Evolutionary conservation across 1,140 invertebrate species (phyloP).

Genomic region (Galleria mellonella): DNA sequence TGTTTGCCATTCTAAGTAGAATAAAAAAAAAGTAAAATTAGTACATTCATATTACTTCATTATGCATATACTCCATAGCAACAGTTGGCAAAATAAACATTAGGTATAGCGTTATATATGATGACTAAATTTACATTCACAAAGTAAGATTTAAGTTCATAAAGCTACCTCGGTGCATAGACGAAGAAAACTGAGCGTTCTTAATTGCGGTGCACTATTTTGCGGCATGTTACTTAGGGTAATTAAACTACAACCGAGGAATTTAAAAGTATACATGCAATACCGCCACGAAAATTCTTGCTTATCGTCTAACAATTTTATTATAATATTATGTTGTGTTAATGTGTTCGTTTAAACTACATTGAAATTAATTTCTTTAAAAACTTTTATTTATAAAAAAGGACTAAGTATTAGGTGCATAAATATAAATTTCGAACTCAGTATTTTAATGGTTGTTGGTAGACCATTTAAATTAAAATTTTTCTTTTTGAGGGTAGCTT

Average conservation of each 20-base stretch:
- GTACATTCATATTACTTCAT: neutral
- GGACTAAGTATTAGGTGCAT: too few relatives aligned
- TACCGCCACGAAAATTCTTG: neutral
- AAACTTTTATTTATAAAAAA: too few relatives aligned
- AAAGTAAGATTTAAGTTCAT: constrained; percentile 19
- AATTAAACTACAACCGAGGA: constrained; percentile 26
- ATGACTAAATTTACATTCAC: constrained; percentile 8
- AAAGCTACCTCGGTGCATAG: constrained; percentile 8
- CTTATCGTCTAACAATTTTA: too few relatives aligned
- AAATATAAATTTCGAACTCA: too few relatives aligned
- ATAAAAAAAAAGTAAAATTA: too few relatives aligned
- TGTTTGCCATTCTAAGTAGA: too few relatives aligned
- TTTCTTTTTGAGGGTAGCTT: too few relatives aligned
- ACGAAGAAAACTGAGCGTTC: constrained; percentile 22
- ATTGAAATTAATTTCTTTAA: too few relatives aligned
- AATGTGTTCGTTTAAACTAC: too few relatives aligned
- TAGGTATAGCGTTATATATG: constrained; percentile 11
- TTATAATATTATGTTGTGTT: too few relatives aligned
- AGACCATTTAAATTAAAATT: too few relatives aligned
- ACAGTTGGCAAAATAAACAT: constrained; percentile 7
- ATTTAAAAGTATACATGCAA: constrained; percentile 19
- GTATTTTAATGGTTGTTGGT: too few relatives aligned
- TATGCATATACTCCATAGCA: neutral
- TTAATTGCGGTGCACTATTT: constrained; percentile 30
- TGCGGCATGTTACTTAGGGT: constrained; percentile 26